Base-by-base conservation (phyloP, 2,888 invertebrate species). In the Erebia aethiops region DNA sequence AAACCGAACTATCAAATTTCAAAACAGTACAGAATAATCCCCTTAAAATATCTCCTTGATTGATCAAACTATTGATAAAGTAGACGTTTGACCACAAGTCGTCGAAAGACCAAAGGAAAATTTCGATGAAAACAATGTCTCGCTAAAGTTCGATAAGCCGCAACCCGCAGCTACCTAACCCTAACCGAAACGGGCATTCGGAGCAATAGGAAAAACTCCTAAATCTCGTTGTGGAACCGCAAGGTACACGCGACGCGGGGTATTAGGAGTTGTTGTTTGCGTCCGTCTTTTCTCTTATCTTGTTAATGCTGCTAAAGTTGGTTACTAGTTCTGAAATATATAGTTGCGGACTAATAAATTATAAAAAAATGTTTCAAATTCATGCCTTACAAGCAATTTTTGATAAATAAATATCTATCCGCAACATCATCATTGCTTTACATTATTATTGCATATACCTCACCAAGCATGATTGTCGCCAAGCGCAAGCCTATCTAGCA, bases 121-220 rank as follows among this genome's bases (percentile, higher is more conserved):
- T 69, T 70, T 35, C 71, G 67, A 69, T 72, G 72, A 72, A 77
- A 79, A 78, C 78, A 77, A 78, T 77, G 77, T 79, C 73, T 74
- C 69, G 74, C 72, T 74, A 76, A 82, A 82, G 78, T 81, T 80
- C 76, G 79, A 78, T 83, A 83, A 81, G 82, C 80, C 81, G 74
- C 67, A 82, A 80, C 82, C 80, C 80, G 75, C 65, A 74, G 76
- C 77, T 77, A 78, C 78, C 80, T n/a, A n/a, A n/a, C n/a, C 81
- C 80, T 82, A 81, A 84, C 83, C 81, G 84, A 85, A 88, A 86
- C 88, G 86, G 86, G 84, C 85, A 83, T 88, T 87, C 82, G 84
- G 82, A 81, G 85, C 87, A 86, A 90, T 88, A 87, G 85, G 86
- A 88, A 87, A 88, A 91, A 91, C 89, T 91, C 90, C 83, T 85